phyloP scores from a whole-genome alignment of 2,888 invertebrate species.

The Ischnura elegans region DNA sequence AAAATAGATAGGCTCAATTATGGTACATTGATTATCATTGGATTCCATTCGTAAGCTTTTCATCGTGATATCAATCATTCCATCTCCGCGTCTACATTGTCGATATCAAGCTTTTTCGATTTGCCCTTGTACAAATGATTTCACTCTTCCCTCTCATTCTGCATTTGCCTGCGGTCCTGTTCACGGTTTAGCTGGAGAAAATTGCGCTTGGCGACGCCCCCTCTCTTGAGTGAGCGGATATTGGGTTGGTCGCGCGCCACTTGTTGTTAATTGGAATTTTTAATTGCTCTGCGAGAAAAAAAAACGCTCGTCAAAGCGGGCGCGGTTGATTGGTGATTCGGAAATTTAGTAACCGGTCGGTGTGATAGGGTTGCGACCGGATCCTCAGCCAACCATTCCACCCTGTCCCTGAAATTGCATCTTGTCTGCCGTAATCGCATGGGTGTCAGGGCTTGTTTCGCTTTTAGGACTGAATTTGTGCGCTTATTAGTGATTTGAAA shows the following conservation, averaged over 20 bases:
- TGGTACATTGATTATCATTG: too few relatives aligned
- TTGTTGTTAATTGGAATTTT: slow-evolving; percentile 3
- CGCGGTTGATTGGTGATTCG: neutral
- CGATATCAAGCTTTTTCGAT: too few relatives aligned
- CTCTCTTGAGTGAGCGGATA: neutral
- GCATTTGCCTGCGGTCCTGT: neutral
- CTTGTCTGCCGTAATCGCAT: neutral
- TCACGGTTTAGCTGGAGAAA: neutral
- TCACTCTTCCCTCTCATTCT: neutral
- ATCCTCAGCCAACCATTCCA: neutral
- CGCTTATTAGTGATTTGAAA: too few relatives aligned
- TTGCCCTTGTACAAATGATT: too few relatives aligned
- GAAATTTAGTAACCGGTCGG: neutral
- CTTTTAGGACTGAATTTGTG: too few relatives aligned
- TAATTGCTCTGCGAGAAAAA: slow-evolving; percentile 25
- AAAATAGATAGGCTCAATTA: too few relatives aligned
- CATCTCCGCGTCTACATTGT: too few relatives aligned
- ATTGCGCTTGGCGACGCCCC: neutral
- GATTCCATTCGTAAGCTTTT: too few relatives aligned
- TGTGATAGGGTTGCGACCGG: neutral
- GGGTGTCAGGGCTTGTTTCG: too few relatives aligned
- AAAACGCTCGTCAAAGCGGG: neutral
- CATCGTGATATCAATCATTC: too few relatives aligned
- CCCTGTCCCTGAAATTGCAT: neutral
- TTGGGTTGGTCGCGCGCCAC: neutral